Base-by-base conservation (phyloP, 1,140 invertebrate genomes). In the Anastatus disparis region DNA sequence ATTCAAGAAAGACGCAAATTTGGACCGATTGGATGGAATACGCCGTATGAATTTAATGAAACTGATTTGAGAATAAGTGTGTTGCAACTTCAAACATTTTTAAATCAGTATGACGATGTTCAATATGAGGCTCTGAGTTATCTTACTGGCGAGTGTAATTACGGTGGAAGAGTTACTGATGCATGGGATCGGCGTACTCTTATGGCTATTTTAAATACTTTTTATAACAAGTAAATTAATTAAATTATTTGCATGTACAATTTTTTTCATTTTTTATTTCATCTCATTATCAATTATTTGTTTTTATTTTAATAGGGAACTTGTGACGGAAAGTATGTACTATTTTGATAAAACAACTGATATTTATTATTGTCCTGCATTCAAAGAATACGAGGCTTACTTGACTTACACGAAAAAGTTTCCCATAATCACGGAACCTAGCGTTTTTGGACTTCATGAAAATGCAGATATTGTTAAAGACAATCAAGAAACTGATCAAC, bases 401-500 rank as follows among this genome's bases (percentile, higher is more conserved):
- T 78, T 97, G 12, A 87, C 88, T 53, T 95, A 94, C 78, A 94
- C 94, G 0, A 91, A 89, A 27, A 88, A 88, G 15, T 85, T 98
- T 72, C 96, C 96, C 0, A 86, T 93, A 22, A 91, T 93, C 27
- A 92, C 95, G 0, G 89, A 90, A 52, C 95, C 96, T 0, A 90
- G 91, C 75, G 93, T 98, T 48, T 97, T 97, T 86, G 96, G 96
- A 22, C 94, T 98, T 90, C 91, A 98, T 82, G 89, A 93, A 68
- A 98, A 98, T 85, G 96, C 96, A 1, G 95, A 97, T 83, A 97
- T 98, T 74, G 93, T 94, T 73, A 97, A 97, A 87, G 95, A 98
- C 81, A 93, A 96, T 84, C 89, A 92, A 65, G 96, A 98, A 83
- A 95, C 95, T 0, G 88, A 91, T 69, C 86, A 93, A 55, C 80